Evolutionary conservation across 2,113 vertebrate species (phyloP).

Genomic region (Suncus etruscus): DNA sequence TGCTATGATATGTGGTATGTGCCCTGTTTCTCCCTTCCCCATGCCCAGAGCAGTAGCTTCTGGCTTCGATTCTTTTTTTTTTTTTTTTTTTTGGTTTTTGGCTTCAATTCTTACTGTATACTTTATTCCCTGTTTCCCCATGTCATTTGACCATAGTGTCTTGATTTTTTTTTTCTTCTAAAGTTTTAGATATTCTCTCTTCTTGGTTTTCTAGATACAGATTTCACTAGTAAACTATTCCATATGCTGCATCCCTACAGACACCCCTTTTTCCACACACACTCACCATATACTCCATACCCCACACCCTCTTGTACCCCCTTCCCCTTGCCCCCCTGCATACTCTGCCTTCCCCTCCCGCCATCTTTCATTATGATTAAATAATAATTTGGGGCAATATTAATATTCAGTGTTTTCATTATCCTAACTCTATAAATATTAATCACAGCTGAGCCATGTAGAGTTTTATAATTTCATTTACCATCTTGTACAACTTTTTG

Average conservation of each 20-base stretch:
- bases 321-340: neutral
- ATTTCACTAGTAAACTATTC: neutral
- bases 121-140: neutral
- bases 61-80: too few relatives aligned
- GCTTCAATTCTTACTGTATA: neutral
- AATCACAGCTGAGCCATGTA: constrained; percentile 79
- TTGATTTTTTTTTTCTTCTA: neutral
- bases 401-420: constrained; percentile 83
- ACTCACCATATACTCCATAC: neutral
- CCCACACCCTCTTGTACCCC: neutral
- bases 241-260: neutral
- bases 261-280: accelerated
- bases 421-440: constrained; percentile 82
- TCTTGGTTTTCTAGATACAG: neutral
- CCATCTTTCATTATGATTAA: constrained; percentile 65
- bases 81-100: too few relatives aligned
- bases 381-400: constrained; percentile 77
- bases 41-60: neutral
- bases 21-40: neutral
- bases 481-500: constrained; percentile 82
- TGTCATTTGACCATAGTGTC: neutral
- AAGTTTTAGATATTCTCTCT: neutral
- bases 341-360: neutral
- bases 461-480: constrained; percentile 83
- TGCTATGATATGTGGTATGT: neutral